phyloP scores from a whole-genome alignment of 2,888 invertebrate genomes.

The Apamea anceps region DNA sequence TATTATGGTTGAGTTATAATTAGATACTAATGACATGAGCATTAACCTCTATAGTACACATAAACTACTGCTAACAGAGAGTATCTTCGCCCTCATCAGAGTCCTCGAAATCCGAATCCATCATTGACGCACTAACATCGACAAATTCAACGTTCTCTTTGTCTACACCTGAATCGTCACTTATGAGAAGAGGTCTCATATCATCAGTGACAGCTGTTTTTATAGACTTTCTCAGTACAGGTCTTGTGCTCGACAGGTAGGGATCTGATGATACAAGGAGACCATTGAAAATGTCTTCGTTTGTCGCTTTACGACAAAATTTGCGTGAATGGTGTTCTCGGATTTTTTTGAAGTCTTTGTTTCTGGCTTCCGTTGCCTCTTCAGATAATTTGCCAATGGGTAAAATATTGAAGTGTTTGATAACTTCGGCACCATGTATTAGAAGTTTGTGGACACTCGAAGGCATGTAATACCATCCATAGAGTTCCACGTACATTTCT shows the following conservation, averaged over 20 bases:
- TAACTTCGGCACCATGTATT: not conserved
- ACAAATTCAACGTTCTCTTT: not conserved
- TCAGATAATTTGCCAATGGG: slow-evolving; percentile 1
- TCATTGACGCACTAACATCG: not conserved
- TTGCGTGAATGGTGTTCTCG: slow-evolving; percentile 3
- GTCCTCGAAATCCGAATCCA: not conserved
- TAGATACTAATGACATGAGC: not conserved
- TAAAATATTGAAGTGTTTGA: slow-evolving; percentile 2
- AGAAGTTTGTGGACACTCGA: not conserved
- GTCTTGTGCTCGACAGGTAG: not conserved
- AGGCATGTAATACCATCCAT: not conserved
- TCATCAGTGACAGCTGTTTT: slow-evolving; percentile 4
- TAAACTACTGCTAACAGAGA: not conserved
- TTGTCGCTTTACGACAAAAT: not conserved
- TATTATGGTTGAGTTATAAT: not conserved
- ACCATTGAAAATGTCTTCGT: slow-evolving; percentile 7
- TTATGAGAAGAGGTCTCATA: no score
- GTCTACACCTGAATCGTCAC: not conserved
- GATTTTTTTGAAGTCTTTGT: slow-evolving; percentile 3
- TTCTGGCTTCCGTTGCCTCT: slow-evolving; percentile 1
- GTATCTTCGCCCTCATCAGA: not conserved
- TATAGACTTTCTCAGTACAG: not conserved
- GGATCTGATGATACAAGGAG: slow-evolving; percentile 2
- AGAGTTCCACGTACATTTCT: no score
- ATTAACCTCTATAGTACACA: not conserved